Base-by-base conservation (phyloP, 2,797 vertebrate genomes). In the Danionella dracula region DNA sequence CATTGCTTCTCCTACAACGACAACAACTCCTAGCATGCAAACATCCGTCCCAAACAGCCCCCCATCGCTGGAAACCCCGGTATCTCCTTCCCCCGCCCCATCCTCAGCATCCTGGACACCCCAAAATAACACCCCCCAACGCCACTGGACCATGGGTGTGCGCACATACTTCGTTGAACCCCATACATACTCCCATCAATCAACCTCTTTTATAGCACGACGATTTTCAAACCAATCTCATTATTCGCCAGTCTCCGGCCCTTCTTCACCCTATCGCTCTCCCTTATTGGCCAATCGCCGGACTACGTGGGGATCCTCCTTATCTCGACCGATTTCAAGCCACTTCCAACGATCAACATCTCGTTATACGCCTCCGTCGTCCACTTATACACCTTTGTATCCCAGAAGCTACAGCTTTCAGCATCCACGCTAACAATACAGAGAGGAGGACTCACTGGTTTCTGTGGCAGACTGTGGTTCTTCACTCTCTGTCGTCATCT, bases 401-500 rank as follows among this genome's bases (percentile, higher is more conserved):
- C 76, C 86, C 38, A 81, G 87, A 75, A 80, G 83, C 78, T 84
- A 84, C 75, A 79, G 79, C 81, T 90, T 91, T 69, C 92, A 94
- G 80, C 86, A 90, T 77, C 90, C 92, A 75, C 89, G 90, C 75
- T 89, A 90, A 80, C 92, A 89, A 93, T 88, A 89, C 90, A 90
- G 90, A 93, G 88, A 94, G 91, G 90, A 94, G 88, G 79, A 83
- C 77, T 79, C 63, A 83, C 62, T 81, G 83, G 79, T 80, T 86
- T 85, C 81, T 70, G 69, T 77, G 6, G 23, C 3, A 27, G 23
- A 3, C 23, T 27, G 23, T 27, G 6, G 23, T 27, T 3, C 3
- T 27, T 27, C 23, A 27, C 23, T 27, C 23, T 27, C 23, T 6
- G 6, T 3, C 6, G 23, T 6, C 23, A 27, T 27, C 23, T 27